A percentile compares a stretch with the other conserved stretches of the same genome.
These are phyloP conservation scores for Diachasma alloeum DNA, from an alignment of 1,140 invertebrate species.

Conservation along the genomic window DNA sequence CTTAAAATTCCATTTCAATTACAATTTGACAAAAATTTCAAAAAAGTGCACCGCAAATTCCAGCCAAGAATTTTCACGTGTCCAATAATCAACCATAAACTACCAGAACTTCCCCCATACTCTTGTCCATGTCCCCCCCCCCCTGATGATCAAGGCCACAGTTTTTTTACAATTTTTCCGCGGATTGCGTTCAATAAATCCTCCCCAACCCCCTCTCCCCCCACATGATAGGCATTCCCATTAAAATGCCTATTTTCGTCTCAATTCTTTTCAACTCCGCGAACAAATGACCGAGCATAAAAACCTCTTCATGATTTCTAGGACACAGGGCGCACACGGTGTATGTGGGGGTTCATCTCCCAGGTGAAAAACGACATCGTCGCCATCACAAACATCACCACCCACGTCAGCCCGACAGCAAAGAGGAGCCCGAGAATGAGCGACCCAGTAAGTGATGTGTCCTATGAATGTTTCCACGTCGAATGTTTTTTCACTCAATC, in stretches of 20 bases:
- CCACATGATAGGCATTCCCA: neutral
- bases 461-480: neutral
- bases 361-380: conserved; percentile 77
- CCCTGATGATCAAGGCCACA: too few relatives aligned
- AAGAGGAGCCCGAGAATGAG: conserved; percentile 67
- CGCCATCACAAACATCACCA: conserved; percentile 82
- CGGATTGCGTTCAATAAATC: too few relatives aligned
- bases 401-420: conserved; percentile 56
- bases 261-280: neutral
- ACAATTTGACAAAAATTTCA: too few relatives aligned
- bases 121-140: too few relatives aligned
- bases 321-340: conserved; percentile 89
- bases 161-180: too few relatives aligned
- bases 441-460: conserved; percentile 69
- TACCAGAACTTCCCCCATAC: too few relatives aligned
- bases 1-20: too few relatives aligned
- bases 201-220: too few relatives aligned
- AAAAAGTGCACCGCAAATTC: too few relatives aligned
- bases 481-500: neutral
- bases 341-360: conserved; percentile 88
- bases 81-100: too few relatives aligned
- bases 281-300: neutral
- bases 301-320: conserved; percentile 58
- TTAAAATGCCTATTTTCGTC: conserved; percentile 1
- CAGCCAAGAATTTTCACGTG: too few relatives aligned